Evolutionary conservation across 2,888 invertebrate species (phyloP).

Genomic region (Microctonus brassicae): DNA sequence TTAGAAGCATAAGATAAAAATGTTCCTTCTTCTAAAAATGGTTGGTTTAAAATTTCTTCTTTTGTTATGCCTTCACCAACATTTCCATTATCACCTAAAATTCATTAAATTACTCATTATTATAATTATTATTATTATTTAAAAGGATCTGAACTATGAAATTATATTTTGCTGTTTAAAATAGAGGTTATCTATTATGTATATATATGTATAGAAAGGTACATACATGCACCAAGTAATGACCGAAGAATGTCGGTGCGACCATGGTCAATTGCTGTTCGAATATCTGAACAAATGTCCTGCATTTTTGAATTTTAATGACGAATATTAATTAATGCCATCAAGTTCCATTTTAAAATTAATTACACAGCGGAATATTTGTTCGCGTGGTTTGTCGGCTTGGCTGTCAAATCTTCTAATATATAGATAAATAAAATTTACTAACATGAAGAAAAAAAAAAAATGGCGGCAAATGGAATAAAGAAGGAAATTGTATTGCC

Average conservation of each 20-base stretch:
- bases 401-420: constrained; percentile 6
- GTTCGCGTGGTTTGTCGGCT: not conserved
- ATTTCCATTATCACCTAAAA: constrained; percentile 65
- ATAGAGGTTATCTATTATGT: constrained; percentile 40
- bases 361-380: not conserved
- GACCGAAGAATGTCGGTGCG: constrained; percentile 74
- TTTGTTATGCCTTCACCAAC: constrained; percentile 64
- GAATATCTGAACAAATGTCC: constrained; percentile 71
- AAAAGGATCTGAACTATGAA: no score
- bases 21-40: constrained; percentile 71
- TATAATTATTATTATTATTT: not conserved
- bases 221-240: constrained; percentile 72
- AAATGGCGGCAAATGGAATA: not conserved
- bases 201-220: constrained; percentile 43
- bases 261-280: constrained; percentile 72
- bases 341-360: constrained; percentile 12
- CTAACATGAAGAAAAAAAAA: constrained; percentile 3
- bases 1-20: constrained; percentile 73
- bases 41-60: constrained; percentile 70
- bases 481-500: not conserved
- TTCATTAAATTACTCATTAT: constrained; percentile 1
- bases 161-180: no score
- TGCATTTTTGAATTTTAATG: constrained; percentile 59
- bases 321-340: constrained; percentile 14
- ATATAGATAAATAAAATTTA: no score